phyloP scores from a whole-genome alignment of 1,140 invertebrate species.

The Caenorhabditis latens region DNA sequence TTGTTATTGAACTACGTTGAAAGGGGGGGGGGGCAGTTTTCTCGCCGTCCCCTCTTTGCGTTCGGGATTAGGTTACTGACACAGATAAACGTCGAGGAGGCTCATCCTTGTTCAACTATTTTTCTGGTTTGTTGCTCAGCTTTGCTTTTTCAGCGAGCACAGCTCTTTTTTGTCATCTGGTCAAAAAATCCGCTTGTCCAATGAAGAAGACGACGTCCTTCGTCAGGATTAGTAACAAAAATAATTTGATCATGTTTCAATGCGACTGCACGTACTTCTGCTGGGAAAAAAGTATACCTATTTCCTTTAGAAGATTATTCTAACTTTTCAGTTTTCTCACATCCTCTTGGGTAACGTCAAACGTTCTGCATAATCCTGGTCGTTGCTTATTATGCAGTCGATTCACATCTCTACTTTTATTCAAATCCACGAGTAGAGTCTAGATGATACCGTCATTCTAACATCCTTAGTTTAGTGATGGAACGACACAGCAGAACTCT shows the following conservation, averaged over 20 bases:
- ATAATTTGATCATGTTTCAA: conserved; percentile 9
- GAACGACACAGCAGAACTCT: not conserved
- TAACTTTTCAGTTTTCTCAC: not conserved
- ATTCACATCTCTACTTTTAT: not conserved
- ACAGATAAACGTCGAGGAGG: conserved; percentile 39
- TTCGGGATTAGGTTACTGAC: conserved; percentile 52
- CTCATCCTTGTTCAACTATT: conserved; percentile 29
- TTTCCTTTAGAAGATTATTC: not conserved
- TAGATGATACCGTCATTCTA: conserved; percentile 6
- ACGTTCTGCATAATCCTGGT: conserved; percentile 20
- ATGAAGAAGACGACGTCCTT: not conserved
- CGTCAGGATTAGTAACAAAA: conserved; percentile 11
- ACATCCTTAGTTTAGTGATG: not conserved
- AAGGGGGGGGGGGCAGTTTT: conserved; percentile 4
- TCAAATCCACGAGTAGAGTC: not conserved
- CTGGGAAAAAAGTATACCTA: not conserved
- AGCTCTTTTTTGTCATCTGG: conserved; percentile 18
- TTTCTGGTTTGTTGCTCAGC: conserved; percentile 42
- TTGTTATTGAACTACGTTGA: conserved; percentile 48
- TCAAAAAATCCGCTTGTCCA: conserved; percentile 9
- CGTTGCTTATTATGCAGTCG: conserved; percentile 10
- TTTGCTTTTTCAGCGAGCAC: not conserved
- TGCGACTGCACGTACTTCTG: not conserved
- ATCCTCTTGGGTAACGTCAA: not conserved
- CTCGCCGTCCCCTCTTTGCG: conserved; percentile 18